Evolutionary conservation across 2,888 invertebrate genomes (phyloP).

Genomic region (Seladonia tumulorum): DNA sequence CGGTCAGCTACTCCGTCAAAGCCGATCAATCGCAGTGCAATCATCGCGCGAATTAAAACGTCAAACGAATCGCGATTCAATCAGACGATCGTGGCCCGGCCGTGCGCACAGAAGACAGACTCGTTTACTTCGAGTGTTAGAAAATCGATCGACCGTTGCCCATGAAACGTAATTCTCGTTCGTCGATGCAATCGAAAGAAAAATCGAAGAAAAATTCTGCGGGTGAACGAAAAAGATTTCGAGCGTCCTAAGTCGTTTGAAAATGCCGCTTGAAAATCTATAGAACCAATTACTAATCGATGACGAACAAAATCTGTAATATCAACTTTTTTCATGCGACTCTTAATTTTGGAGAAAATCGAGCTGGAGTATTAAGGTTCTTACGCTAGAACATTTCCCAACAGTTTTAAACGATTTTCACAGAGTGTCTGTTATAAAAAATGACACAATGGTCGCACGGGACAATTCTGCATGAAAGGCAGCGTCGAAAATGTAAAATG

Average conservation of each 20-base stretch:
- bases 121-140: constrained; percentile 15
- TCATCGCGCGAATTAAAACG: constrained; percentile 34
- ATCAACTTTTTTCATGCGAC: no score
- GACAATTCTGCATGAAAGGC: no score
- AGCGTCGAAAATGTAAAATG: no score
- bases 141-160: constrained; percentile 1
- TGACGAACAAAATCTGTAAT: no score
- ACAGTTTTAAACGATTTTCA: not conserved
- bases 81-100: not conserved
- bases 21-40: constrained; percentile 24
- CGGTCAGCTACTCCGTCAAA: constrained; percentile 32
- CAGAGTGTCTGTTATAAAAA: no score
- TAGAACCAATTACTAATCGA: no score
- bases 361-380: not conserved
- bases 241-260: no score
- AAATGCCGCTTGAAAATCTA: no score
- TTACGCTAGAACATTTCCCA: no score
- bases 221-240: not conserved
- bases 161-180: not conserved
- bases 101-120: constrained; percentile 6
- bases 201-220: not conserved
- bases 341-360: no score
- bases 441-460: no score
- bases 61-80: constrained; percentile 26
- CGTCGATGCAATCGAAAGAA: not conserved